A percentile compares a stretch with the other conserved stretches of the same genome.
Evolutionary conservation across 2,888 invertebrate species (phyloP).

Genomic region (Glaucopsyche alexis): DNA sequence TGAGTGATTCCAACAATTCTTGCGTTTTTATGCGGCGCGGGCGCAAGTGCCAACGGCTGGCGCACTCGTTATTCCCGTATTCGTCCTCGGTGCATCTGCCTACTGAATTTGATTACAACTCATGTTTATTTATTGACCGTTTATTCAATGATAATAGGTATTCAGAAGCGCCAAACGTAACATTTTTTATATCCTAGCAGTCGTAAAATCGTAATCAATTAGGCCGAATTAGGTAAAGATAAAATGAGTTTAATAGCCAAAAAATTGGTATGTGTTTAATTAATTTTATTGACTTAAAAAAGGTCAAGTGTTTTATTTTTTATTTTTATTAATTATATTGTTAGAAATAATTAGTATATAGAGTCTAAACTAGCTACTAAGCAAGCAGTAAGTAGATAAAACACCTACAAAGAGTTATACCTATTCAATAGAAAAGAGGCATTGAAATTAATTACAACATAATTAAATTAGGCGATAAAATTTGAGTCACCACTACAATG

Average conservation of each 20-base stretch:
- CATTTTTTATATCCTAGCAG: background rate
- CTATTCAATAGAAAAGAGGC: background rate
- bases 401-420: too few relatives aligned
- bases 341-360: too few relatives aligned
- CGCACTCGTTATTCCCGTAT: slow-evolving; percentile 70
- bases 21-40: slow-evolving; percentile 58
- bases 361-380: too few relatives aligned
- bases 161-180: slow-evolving; percentile 36
- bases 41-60: slow-evolving; percentile 44
- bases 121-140: slow-evolving; percentile 70
- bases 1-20: slow-evolving; percentile 72
- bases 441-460: background rate
- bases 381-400: too few relatives aligned
- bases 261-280: background rate
- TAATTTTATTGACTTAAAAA: background rate
- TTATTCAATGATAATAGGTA: slow-evolving; percentile 38
- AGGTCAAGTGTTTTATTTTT: too few relatives aligned
- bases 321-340: too few relatives aligned
- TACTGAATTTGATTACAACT: slow-evolving; percentile 77
- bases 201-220: background rate
- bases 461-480: slow-evolving; percentile 7
- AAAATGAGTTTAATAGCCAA: background rate
- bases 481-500: background rate
- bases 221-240: background rate
- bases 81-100: slow-evolving; percentile 70